These are phyloP conservation scores for Subacronicta megacephala DNA, from an alignment of 2,888 invertebrate species.

Conservation along the genomic window DNA sequence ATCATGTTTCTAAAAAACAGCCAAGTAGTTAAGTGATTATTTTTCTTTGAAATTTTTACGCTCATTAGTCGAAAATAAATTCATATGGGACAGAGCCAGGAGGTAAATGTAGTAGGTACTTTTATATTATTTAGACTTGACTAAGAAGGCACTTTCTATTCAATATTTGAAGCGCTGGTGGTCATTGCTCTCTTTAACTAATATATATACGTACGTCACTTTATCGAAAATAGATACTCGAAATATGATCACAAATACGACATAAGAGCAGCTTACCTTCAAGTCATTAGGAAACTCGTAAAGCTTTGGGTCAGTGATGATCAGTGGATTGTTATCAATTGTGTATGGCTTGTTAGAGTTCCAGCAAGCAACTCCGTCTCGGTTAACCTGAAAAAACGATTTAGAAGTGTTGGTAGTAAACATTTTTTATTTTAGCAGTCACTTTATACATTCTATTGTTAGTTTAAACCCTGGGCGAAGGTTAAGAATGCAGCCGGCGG, in stretches of 20 bases:
- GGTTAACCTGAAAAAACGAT: slow-evolving; percentile 88
- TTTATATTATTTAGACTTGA: too few species aligned
- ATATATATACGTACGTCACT: too few species aligned
- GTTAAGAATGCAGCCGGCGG: slow-evolving; percentile 18
- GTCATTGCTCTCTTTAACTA: too few species aligned
- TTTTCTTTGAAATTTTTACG: too few species aligned
- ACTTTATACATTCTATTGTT: slow-evolving; percentile 30
- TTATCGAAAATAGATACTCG: too few species aligned
- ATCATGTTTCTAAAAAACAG: neutral
- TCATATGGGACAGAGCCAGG: too few species aligned
- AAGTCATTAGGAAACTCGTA: slow-evolving; percentile 94
- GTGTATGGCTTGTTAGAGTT: slow-evolving; percentile 92
- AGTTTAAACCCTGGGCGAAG: slow-evolving; percentile 29
- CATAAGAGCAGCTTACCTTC: slow-evolving; percentile 80
- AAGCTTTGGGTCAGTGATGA: slow-evolving; percentile 91
- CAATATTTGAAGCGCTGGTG: too few species aligned
- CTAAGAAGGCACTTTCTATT: too few species aligned
- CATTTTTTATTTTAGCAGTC: slow-evolving; percentile 15
- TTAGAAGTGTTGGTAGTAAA: neutral
- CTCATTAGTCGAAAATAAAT: too few species aligned
- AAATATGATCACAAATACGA: too few species aligned
- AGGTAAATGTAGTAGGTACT: too few species aligned
- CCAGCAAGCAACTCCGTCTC: slow-evolving; percentile 95
- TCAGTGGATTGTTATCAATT: slow-evolving; percentile 91
- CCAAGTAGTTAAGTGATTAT: too few species aligned